Conservation (phyloP, 2,888 invertebrate species). For the Yponomeuta sedellus region DNA sequence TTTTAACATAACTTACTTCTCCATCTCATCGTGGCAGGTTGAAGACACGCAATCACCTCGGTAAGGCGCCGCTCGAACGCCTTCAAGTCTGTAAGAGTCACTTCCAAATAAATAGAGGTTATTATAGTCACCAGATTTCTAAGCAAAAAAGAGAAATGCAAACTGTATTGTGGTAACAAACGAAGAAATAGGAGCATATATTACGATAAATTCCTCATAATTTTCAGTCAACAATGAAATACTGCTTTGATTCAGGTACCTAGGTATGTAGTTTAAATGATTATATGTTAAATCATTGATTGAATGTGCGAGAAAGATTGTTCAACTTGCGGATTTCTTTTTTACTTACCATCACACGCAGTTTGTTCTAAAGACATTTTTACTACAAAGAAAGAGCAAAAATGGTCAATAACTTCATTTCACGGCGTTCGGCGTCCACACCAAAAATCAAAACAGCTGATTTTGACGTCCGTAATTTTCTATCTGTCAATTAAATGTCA, state of each 20-base stretch:
- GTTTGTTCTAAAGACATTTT: constrained; percentile 91
- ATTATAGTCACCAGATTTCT: neutral
- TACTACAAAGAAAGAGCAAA: constrained; percentile 14
- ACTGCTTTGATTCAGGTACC: neutral
- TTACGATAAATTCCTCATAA: neutral
- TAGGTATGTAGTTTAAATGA: too few relatives aligned
- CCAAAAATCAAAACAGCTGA: neutral
- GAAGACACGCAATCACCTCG: constrained; percentile 96
- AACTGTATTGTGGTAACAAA: neutral
- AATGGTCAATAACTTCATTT: neutral
- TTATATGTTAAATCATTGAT: neutral
- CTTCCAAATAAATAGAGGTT: constrained; percentile 17
- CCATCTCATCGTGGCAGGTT: constrained; percentile 97
- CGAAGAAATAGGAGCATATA: neutral
- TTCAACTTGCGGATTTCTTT: neutral
- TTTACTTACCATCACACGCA: constrained; percentile 88
- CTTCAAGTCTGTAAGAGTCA: constrained; percentile 88
- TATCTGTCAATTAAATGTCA: neutral
- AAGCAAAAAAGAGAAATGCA: neutral
- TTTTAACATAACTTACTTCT: constrained; percentile 81
- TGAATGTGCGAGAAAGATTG: neutral
- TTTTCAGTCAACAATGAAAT: neutral
- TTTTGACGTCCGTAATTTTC: neutral
- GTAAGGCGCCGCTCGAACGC: constrained; percentile 98
- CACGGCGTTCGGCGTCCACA: neutral